Evolutionary conservation across 1,140 invertebrate species (phyloP).

Genomic region (Leptonema lineaticorne): DNA sequence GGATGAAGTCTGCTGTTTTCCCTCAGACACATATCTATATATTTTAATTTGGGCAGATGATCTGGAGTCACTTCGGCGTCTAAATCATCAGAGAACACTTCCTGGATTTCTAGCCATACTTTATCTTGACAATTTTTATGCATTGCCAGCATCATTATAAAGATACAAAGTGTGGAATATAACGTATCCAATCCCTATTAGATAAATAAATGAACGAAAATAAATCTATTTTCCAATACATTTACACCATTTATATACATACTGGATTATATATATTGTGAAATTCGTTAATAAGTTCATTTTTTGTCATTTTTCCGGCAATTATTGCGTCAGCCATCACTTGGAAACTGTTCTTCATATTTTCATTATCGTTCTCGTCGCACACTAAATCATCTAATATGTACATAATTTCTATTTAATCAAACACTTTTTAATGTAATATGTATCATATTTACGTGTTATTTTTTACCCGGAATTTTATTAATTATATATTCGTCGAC

Average conservation of each 20-base stretch:
- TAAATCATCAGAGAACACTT: slow-evolving; percentile 6
- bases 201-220: too few species aligned
- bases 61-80: background rate
- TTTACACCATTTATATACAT: too few species aligned
- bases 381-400: too few species aligned
- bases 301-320: background rate
- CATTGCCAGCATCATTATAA: slow-evolving; percentile 17
- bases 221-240: too few species aligned
- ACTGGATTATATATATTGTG: slow-evolving; percentile 15
- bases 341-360: background rate
- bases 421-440: too few species aligned
- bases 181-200: slow-evolving; percentile 8
- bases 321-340: background rate
- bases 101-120: background rate
- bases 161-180: background rate
- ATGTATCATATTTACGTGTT: too few species aligned
- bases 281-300: slow-evolving; percentile 16
- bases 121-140: slow-evolving; percentile 7
- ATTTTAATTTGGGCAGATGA: background rate
- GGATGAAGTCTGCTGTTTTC: slow-evolving; percentile 9
- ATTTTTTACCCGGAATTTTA: too few species aligned
- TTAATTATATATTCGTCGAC: too few species aligned
- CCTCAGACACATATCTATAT: slow-evolving; percentile 4
- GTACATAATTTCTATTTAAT: too few species aligned
- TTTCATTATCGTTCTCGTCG: background rate